phyloP scores from a whole-genome alignment of 2,888 invertebrate genomes.

The Trimorus sp. region DNA sequence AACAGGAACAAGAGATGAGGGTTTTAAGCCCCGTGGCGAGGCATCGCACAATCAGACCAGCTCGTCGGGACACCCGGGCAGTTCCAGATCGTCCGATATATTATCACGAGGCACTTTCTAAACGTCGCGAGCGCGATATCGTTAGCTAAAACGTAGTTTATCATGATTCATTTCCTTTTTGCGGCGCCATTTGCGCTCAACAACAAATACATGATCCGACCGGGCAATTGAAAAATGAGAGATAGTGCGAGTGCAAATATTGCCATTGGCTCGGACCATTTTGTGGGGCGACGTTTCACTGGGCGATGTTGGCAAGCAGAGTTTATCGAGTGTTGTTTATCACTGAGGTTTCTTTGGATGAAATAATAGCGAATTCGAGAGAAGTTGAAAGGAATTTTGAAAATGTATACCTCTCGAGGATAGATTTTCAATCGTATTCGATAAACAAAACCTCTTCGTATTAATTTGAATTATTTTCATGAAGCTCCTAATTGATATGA shows the following conservation, averaged over 20 bases:
- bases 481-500: too few species aligned
- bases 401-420: too few species aligned
- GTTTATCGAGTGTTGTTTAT: too few species aligned
- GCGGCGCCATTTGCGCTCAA: constrained; percentile 52
- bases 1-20: constrained; percentile 64
- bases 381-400: too few species aligned
- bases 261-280: constrained; percentile 28
- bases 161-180: constrained; percentile 62
- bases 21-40: constrained; percentile 63
- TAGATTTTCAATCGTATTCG: too few species aligned
- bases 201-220: constrained; percentile 53
- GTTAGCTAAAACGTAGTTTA: constrained; percentile 60
- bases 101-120: constrained; percentile 70
- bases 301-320: too few species aligned
- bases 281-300: not conserved
- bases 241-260: constrained; percentile 29
- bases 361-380: too few species aligned
- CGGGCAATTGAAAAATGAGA: constrained; percentile 39
- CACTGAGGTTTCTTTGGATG: too few species aligned
- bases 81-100: constrained; percentile 70
- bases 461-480: too few species aligned
- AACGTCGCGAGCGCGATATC: constrained; percentile 64
- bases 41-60: constrained; percentile 67
- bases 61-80: constrained; percentile 60
- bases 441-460: too few species aligned